Evolutionary conservation across 2,797 vertebrate genomes (phyloP).

Genomic region (Rhynchotus rufescens): DNA sequence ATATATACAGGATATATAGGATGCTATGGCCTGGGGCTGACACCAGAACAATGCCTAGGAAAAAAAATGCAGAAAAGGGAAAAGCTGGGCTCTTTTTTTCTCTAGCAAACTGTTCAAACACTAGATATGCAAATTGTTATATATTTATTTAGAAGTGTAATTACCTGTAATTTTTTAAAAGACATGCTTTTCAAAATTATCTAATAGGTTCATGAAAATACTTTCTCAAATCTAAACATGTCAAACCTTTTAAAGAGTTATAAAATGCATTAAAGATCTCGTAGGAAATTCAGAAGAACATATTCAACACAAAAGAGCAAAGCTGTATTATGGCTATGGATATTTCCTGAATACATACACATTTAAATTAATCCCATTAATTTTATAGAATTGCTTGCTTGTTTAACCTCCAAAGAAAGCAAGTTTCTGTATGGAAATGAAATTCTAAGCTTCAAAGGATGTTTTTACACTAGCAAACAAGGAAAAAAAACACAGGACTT

Average conservation of each 20-base stretch:
- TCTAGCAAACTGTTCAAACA: background rate
- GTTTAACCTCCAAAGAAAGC: conserved; percentile 24
- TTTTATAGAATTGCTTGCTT: conserved; percentile 39
- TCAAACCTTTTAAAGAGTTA: conserved; percentile 1
- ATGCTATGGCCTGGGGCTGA: rapidly evolving
- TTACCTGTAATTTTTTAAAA: background rate
- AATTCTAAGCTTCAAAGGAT: background rate
- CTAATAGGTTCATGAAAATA: background rate
- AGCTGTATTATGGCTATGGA: conserved; percentile 12
- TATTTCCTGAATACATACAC: conserved; percentile 10
- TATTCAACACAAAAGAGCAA: conserved; percentile 33
- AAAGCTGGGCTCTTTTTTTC: rapidly evolving
- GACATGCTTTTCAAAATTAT: background rate
- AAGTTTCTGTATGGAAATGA: conserved; percentile 11
- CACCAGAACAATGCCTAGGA: background rate
- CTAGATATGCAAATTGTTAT: background rate
- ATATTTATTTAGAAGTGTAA: background rate
- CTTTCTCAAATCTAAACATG: background rate
- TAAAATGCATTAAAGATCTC: conserved; percentile 47
- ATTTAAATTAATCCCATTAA: conserved; percentile 65
- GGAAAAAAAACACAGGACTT: background rate
- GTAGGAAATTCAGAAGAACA: conserved; percentile 12
- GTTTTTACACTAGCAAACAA: background rate
- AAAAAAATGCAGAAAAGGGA: background rate
- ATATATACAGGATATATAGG: background rate